Percentiles rank a stretch among this genome's conserved stretches.
Conservation (phyloP, 2,888 invertebrate genomes). For the Galerucella calmariensis region DNA sequence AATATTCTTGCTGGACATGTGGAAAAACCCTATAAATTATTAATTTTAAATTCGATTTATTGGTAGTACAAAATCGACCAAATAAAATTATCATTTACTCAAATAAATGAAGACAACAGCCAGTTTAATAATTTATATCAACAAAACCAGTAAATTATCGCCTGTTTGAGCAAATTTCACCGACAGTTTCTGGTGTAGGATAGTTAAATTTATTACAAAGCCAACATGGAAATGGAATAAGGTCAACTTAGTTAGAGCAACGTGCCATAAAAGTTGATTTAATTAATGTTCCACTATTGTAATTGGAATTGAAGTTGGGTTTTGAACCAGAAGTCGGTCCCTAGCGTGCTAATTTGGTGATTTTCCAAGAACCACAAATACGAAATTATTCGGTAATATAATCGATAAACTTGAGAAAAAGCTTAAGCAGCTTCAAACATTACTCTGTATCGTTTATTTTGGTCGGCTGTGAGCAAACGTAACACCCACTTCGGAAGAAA, state of each 20-base stretch:
- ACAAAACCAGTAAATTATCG: neutral
- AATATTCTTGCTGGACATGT: too few species aligned
- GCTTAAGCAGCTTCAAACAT: too few species aligned
- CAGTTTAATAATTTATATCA: too few species aligned
- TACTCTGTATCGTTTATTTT: too few species aligned
- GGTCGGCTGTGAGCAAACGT: too few species aligned
- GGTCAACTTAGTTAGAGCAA: constrained; percentile 3
- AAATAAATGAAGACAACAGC: too few species aligned
- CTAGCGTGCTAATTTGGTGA: too few species aligned
- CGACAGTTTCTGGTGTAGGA: neutral
- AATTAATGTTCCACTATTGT: neutral
- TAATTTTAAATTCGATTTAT: neutral
- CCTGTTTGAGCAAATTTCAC: neutral
- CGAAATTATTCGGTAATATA: too few species aligned
- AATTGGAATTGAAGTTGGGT: neutral
- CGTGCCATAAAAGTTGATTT: neutral
- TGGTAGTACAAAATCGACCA: neutral
- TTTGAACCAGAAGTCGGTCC: neutral
- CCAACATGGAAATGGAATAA: neutral
- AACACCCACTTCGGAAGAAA: too few species aligned
- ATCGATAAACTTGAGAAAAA: too few species aligned
- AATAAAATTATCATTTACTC: neutral
- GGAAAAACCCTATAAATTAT: too few species aligned
- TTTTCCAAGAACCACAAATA: too few species aligned
- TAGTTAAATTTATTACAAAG: neutral